Evolutionary conservation across 2,888 invertebrate species (phyloP), one percentile per base, ranked within the genome.

Genomic region (Ennomos quercinarius): DNA sequence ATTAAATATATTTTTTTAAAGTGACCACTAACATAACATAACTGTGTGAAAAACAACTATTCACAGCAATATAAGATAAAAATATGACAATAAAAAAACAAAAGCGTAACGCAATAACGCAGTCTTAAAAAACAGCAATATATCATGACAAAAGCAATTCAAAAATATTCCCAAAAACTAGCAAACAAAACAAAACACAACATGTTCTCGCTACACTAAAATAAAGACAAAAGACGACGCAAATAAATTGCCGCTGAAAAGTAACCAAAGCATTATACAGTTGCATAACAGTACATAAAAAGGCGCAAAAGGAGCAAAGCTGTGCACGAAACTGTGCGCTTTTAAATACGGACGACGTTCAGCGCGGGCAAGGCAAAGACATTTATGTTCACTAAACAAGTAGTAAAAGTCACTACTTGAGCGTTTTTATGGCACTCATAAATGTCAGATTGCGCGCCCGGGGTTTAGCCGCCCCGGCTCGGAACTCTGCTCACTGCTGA

Each of bases 351-450:
- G 87, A 80, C 86, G 90, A 91, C 86, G 89, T 86, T 86, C 85
- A 87, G 83, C 88, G 84, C 87, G 91, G 87, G 90, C 81, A 91
- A 91, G 87, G 91, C 91, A 91, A 91, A 93, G 93, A 93, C 93
- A 92, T 93, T 93, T 93, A 93, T 93, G 93, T 93, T 91, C 93
- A 91, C 93, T 93, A 93, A 93, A 93, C 93, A 93, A 93, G 93
- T 93, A 93, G 93, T 93, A 93, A 93, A 93, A 93, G 93, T 93
- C 93, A 91, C 91, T 92, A 86, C 91, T 93, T 92, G 93, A 93
- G 91, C 91, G 93, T 93, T 92, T 93, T 93, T 93, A 93, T 92
- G 89, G 91, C 91, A 86, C 88, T 92, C 93, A 91, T 93, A 93
- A 93, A 93, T 88, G 93, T 93, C 93, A 91, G 93, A 92, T 93